These are phyloP conservation scores for Falco biarmicus DNA, from an alignment of 2,797 vertebrate genomes.

Conservation along the genomic window DNA sequence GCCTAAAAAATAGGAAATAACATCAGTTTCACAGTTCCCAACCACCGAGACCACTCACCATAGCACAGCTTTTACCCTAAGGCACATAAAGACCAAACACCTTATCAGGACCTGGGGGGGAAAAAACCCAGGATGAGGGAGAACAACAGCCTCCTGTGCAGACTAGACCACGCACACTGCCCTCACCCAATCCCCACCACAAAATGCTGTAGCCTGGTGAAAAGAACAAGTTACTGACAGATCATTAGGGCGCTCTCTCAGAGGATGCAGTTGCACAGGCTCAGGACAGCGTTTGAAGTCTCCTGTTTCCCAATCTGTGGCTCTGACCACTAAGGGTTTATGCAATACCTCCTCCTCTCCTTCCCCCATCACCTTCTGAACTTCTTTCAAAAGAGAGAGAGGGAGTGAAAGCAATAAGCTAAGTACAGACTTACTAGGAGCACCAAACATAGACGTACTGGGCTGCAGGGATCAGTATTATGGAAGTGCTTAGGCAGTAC, in stretches of 20 bases:
- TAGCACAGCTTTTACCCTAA: background rate
- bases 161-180: background rate
- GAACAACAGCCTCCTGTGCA: background rate
- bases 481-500: background rate
- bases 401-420: background rate
- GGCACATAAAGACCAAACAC: background rate
- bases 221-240: background rate
- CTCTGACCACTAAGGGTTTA: background rate
- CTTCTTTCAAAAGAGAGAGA: background rate
- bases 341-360: background rate
- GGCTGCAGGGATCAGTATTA: background rate
- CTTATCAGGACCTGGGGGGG: background rate
- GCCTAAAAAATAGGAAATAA: background rate
- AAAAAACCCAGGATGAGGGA: background rate
- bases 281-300: background rate
- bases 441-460: too few species aligned
- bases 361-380: background rate
- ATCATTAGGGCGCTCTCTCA: background rate
- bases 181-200: background rate
- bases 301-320: background rate
- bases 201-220: rapidly evolving
- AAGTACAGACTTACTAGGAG: rapidly evolving
- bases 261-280: background rate
- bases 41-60: background rate
- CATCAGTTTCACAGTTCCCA: background rate